A percentile compares a stretch with the other conserved stretches of the same genome.
phyloP scores from a whole-genome alignment of 1,140 invertebrate species.

The Colletes gigas region DNA sequence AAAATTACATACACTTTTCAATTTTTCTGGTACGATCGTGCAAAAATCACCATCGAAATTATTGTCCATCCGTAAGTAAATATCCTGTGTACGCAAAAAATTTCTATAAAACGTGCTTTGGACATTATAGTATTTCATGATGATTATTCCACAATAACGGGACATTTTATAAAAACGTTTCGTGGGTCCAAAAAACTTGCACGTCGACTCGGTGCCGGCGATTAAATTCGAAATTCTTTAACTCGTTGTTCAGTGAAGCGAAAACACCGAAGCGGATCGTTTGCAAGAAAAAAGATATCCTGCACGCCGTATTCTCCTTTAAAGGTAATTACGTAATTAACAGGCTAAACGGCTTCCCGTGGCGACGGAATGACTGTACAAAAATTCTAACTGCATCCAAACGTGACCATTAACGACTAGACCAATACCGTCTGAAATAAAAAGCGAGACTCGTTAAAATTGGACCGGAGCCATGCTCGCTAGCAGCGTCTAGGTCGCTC shows the following conservation, averaged over 20 bases:
- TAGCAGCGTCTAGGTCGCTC: neutral
- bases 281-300: neutral
- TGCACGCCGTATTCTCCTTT: constrained; percentile 11
- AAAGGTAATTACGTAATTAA: constrained; percentile 35
- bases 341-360: constrained; percentile 16
- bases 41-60: too few species aligned
- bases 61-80: too few species aligned
- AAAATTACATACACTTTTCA: too few species aligned
- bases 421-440: constrained; percentile 16
- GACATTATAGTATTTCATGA: too few species aligned
- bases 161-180: too few species aligned
- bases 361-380: constrained; percentile 12
- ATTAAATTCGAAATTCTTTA: neutral
- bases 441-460: constrained; percentile 38
- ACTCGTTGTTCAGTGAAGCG: neutral
- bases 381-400: constrained; percentile 24
- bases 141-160: too few species aligned
- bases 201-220: neutral
- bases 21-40: too few species aligned
- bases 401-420: constrained; percentile 23
- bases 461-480: neutral
- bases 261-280: neutral
- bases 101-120: too few species aligned
- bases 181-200: neutral
- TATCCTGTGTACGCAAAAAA: too few species aligned